These are phyloP conservation scores for Beroe forskalii DNA, from an alignment of 37 sponge, comb jelly and placozoan species.

Conservation along the genomic window DNA sequence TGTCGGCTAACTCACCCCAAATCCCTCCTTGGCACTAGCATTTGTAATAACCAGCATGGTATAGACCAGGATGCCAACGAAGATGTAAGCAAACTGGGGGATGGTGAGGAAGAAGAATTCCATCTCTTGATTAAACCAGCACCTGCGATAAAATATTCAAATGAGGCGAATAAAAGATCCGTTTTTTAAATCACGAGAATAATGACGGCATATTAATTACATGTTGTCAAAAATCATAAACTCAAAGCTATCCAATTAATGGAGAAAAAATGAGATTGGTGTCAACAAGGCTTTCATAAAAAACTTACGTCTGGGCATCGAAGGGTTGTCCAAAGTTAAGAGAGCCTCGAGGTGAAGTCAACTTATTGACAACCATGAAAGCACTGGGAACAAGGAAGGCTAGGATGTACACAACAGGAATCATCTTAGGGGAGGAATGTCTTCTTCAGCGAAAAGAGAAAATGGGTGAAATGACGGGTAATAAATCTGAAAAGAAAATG, in stretches of 20 bases:
- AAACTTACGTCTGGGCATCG: conserved; percentile 48
- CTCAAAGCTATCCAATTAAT: too few species aligned
- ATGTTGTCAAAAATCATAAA: too few species aligned
- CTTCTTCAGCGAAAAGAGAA: too few species aligned
- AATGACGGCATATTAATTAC: too few species aligned
- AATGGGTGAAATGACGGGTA: too few species aligned
- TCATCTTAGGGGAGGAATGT: conserved; percentile 4
- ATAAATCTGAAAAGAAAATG: not conserved
- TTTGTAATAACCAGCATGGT: not conserved
- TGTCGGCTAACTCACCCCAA: conserved; percentile 30
- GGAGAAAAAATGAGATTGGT: too few species aligned
- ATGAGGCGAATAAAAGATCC: too few species aligned
- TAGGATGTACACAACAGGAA: not conserved
- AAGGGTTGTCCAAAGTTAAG: not conserved
- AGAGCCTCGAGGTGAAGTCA: not conserved
- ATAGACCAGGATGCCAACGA: not conserved
- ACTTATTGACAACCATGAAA: not conserved
- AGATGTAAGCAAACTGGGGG: not conserved
- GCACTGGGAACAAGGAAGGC: conserved; percentile 17
- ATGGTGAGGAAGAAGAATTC: not conserved
- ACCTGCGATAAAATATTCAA: conserved; percentile 1
- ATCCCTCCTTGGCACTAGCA: not conserved
- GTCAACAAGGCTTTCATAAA: too few species aligned
- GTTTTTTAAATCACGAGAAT: too few species aligned
- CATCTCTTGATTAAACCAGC: conserved; percentile 32